These are phyloP conservation scores for Harmothoe impar DNA, from an alignment of 2,888 invertebrate species.

Conservation along the genomic window DNA sequence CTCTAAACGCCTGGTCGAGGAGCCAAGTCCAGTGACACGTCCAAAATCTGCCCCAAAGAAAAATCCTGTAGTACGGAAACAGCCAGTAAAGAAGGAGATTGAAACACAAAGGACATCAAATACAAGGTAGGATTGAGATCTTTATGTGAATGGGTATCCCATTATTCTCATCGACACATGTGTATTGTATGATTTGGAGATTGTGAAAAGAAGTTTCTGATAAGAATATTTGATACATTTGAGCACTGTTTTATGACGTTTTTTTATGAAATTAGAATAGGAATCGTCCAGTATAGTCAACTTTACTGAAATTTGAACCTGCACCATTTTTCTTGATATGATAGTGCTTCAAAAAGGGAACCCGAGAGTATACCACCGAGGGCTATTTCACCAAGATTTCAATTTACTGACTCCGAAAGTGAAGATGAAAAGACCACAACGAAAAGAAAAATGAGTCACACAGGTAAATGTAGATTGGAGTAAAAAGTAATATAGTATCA, in stretches of 20 bases:
- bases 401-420: conserved; percentile 29
- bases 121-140: not conserved
- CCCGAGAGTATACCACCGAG: too few relatives aligned
- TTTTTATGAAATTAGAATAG: too few relatives aligned
- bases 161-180: too few relatives aligned
- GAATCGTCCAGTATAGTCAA: too few relatives aligned
- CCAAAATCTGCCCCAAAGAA: not conserved
- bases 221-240: too few relatives aligned
- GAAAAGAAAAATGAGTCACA: not conserved
- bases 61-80: not conserved
- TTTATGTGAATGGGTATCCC: too few relatives aligned
- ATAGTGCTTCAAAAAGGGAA: not conserved
- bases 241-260: too few relatives aligned
- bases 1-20: not conserved
- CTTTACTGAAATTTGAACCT: too few relatives aligned
- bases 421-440: conserved; percentile 2
- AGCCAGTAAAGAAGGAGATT: not conserved
- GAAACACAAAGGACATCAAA: not conserved
- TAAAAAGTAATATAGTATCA: too few relatives aligned
- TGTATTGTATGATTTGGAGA: too few relatives aligned
- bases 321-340: not conserved
- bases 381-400: not conserved
- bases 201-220: too few relatives aligned
- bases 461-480: not conserved
- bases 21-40: not conserved